Percentiles rank a stretch among this genome's conserved stretches.
Conservation (phyloP, 2,113 vertebrate genomes). For the Bujurquina vittata region DNA sequence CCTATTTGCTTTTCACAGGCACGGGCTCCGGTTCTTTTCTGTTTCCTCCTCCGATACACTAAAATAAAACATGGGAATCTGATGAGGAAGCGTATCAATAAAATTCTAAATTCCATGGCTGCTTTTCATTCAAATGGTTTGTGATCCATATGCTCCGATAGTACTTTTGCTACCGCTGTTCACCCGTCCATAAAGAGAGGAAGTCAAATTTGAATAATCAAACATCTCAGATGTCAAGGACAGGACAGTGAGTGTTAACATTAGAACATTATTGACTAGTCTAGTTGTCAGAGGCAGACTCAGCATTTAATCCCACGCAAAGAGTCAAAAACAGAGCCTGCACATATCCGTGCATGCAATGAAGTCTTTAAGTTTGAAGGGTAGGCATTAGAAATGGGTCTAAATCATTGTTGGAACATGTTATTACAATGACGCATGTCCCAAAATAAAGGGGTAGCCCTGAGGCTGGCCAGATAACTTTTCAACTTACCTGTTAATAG, state of each 20-base stretch:
- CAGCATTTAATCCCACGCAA: neutral
- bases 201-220: neutral
- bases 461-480: neutral
- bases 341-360: neutral
- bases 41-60: constrained; percentile 62
- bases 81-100: constrained; percentile 12
- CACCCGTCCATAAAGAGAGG: neutral
- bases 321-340: neutral
- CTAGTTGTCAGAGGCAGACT: neutral
- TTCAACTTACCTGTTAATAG: constrained; percentile 62
- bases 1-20: constrained; percentile 45
- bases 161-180: neutral
- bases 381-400: neutral
- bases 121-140: constrained; percentile 16
- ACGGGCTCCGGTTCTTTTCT: neutral
- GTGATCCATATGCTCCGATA: neutral
- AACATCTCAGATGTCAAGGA: neutral
- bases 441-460: neutral
- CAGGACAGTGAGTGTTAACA: neutral
- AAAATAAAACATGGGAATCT: neutral
- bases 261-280: neutral
- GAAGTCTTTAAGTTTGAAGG: neutral
- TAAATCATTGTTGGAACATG: neutral
- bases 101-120: neutral
- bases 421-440: neutral